Conservation (phyloP, 2,797 vertebrate genomes). For the Podarcis siculus region DNA sequence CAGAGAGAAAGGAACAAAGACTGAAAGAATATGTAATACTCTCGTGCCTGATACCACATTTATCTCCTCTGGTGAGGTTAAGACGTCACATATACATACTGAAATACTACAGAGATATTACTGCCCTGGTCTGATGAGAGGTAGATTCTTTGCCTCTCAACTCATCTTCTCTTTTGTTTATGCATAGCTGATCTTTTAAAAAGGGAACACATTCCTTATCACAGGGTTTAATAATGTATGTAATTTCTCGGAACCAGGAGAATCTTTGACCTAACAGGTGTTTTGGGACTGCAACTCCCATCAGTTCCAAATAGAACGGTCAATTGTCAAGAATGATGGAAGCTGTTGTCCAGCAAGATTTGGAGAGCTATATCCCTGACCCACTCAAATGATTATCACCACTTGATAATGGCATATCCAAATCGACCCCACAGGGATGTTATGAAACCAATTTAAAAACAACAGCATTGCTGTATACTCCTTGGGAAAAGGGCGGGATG, state of each 20-base stretch:
- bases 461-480: neutral
- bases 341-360: neutral
- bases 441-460: neutral
- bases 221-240: neutral
- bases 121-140: constrained; percentile 53
- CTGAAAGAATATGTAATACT: constrained; percentile 77
- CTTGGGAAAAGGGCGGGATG: neutral
- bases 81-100: constrained; percentile 69
- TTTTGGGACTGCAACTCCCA: neutral
- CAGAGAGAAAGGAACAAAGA: constrained; percentile 78
- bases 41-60: constrained; percentile 72
- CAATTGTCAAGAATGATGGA: neutral
- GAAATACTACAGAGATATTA: constrained; percentile 65
- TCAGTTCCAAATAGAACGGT: neutral
- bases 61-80: constrained; percentile 74
- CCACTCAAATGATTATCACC: neutral
- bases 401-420: neutral
- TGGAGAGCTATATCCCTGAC: neutral
- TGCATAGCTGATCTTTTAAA: constrained; percentile 21
- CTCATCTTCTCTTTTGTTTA: constrained; percentile 53
- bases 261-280: neutral
- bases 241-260: neutral
- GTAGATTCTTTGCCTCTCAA: constrained; percentile 45
- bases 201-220: neutral
- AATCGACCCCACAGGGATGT: neutral